phyloP scores from a whole-genome alignment of 1,140 invertebrate genomes.

The Phymastichus coffea region DNA sequence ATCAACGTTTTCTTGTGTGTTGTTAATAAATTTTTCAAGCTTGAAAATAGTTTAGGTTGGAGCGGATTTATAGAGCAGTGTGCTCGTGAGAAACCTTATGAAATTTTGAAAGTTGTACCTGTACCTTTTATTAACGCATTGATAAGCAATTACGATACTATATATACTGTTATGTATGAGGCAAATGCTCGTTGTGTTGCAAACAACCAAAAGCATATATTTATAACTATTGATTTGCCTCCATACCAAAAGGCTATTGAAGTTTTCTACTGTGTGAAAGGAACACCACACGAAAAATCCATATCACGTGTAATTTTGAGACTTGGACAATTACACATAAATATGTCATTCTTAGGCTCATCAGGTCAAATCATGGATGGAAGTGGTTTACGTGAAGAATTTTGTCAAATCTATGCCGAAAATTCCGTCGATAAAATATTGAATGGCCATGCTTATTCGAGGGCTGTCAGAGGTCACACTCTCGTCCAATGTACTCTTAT shows the following conservation, averaged over 20 bases:
- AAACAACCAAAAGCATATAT: not conserved
- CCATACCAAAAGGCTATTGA: slow-evolving; percentile 5
- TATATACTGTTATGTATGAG: not conserved
- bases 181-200: not conserved
- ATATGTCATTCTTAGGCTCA: not conserved
- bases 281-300: not conserved
- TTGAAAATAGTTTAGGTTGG: no score
- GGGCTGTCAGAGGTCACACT: slow-evolving; percentile 49
- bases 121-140: not conserved
- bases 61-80: slow-evolving; percentile 5
- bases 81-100: slow-evolving; percentile 14
- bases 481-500: slow-evolving; percentile 32
- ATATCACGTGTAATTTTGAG: not conserved
- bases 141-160: slow-evolving; percentile 5
- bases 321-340: slow-evolving; percentile 1
- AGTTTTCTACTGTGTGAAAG: not conserved
- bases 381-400: slow-evolving; percentile 43
- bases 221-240: slow-evolving; percentile 1
- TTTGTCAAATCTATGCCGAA: slow-evolving; percentile 35
- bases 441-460: slow-evolving; percentile 44
- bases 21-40: no score
- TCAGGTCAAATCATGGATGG: slow-evolving; percentile 44
- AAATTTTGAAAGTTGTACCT: not conserved
- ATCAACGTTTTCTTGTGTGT: slow-evolving; percentile 1
- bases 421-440: slow-evolving; percentile 45